Evolutionary conservation across 2,113 vertebrate genomes (phyloP), one percentile per base, ranked within the genome.

Genomic region (Oncorhynchus kisutch): DNA sequence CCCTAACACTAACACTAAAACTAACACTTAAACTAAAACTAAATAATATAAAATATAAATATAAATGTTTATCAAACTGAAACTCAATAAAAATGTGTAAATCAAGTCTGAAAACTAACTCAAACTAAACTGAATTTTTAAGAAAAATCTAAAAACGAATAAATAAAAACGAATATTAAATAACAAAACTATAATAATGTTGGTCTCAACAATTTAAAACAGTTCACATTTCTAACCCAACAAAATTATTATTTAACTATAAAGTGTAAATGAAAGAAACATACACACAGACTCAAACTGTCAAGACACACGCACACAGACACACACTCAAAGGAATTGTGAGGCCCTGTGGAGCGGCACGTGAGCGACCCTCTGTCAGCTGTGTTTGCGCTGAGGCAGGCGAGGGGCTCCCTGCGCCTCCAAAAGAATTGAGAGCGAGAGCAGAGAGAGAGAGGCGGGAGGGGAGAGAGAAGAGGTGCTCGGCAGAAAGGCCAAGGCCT

Each of bases 291-390:
- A 45, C 11, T 13, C 60, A 54, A 24, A 72, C 70, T 81, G 72
- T 67, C 83, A 67, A 68, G 45, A 67, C 48, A 54, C 62, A 20
- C 9, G 39, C 39, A 45, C 9, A 11, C 9, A 45, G 39, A 45
- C 9, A 45, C 82, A 78, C 89, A 82, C 86, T 87, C 81, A 81
- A 86, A 49, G 62, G 85, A 88, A 82, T 83, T 86, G 84, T 70
- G 90, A 74, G 91, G 89, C 84, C 91, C 91, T 83, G 84, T 22
- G 70, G 89, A 86, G 84, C 69, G 84, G 91, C 93, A 94, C 92
- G 93, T 88, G 93, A 94, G 91, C 88, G 45, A 87, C 87, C 88
- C 91, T 92, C 90, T 90, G 90, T 94, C 94, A 94, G 92, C 94
- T 94, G 94, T 94, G 93, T 94, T 94, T 94, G 92, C 90, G 83